Base-by-base conservation (phyloP, 2,113 vertebrate genomes). In the Oncorhynchus mykiss region DNA sequence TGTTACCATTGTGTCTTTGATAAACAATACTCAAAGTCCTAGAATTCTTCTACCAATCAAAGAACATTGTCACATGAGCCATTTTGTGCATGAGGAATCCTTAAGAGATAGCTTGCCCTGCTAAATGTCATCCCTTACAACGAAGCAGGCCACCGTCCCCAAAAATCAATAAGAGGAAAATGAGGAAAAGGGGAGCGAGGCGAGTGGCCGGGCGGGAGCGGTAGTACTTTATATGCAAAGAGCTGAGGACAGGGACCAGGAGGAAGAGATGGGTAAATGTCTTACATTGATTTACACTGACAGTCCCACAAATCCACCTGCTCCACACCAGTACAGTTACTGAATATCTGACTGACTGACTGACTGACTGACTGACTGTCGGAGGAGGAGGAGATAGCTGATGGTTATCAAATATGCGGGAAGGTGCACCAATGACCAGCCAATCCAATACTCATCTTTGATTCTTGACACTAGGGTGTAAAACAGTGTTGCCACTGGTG, bases 131-230 rank as follows among this genome's bases (percentile, higher is more conserved):
- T 45, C 51, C 25, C 22, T 70, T 70, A 62, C 7, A 68, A n/a
- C 1, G 20, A 57, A 20, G 25, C 27, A 57, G 49, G 25, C n/a
- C n/a, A 3, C 25, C 29, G 2, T 54, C 54, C 12, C 74, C 54
- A 62, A 69, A 69, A 70, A 70, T 76, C 74, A 76, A 76, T 76
- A 29, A 22, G 67, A 31, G 11, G 18, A 54, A 18, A 34, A 22
- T 67, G 22, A 49, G 16, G 60, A 22, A n/a, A 27, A 1, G 18
- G 67, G 16, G 49, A 34, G 27, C 27, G 49, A 27, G 74, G 60
- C 24, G n/a, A 48, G 7, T 27, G 72, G 45, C 13, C 14, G 45
- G 24, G 66, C 18, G 18, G 27, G 25, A 31, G 18, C 27, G 16
- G 25, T 5, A 49, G n/a, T 25, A 25, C 11, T 48, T 9, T 39